These are phyloP conservation scores for Yponomeuta plumbellus DNA, from an alignment of 2,888 invertebrate species.

Conservation along the genomic window DNA sequence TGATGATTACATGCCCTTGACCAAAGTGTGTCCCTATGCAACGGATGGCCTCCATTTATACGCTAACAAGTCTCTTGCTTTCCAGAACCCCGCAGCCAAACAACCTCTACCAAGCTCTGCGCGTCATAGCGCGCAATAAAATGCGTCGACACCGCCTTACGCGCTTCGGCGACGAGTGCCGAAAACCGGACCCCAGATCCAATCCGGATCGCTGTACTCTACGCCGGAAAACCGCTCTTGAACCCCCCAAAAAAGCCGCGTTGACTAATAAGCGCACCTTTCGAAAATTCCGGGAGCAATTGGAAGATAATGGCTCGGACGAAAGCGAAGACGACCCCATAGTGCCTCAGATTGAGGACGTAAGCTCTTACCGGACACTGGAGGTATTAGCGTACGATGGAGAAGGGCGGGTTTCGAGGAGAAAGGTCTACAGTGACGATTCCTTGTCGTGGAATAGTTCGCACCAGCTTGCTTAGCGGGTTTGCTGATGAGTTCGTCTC, in stretches of 20 bases:
- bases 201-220: not conserved
- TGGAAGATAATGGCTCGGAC: not conserved
- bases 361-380: not conserved
- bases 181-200: not conserved
- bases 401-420: not conserved
- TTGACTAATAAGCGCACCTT: too few species aligned
- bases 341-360: not conserved
- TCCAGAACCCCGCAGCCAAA: not conserved
- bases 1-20: too few species aligned
- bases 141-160: not conserved
- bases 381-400: not conserved
- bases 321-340: not conserved
- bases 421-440: not conserved
- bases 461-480: not conserved
- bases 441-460: not conserved
- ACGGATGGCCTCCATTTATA: too few species aligned
- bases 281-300: not conserved
- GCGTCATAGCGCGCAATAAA: slow-evolving; percentile 45
- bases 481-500: too few species aligned
- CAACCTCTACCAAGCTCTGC: slow-evolving; percentile 46
- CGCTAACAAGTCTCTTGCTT: not conserved
- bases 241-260: too few species aligned
- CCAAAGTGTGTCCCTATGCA: too few species aligned
- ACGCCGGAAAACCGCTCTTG: not conserved
- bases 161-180: not conserved